Base-by-base conservation (phyloP, 2,888 invertebrate species). In the Pachydiplax longipennis region DNA sequence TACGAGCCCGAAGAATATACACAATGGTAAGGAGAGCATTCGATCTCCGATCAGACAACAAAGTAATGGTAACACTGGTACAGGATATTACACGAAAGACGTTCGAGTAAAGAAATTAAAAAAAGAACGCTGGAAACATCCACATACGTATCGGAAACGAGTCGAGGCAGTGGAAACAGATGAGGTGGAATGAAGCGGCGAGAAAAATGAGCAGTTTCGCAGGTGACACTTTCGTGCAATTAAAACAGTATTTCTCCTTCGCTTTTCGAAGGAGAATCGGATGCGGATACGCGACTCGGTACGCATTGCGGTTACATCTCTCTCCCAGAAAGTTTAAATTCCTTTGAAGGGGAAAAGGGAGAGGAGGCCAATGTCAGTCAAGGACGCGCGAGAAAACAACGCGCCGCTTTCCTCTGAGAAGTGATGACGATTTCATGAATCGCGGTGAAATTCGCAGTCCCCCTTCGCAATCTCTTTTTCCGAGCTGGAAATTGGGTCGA, bases 231-330 rank as follows among this genome's bases (percentile, higher is more conserved):
- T 58, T 48, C 35, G 87, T n/a, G 22, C 65, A 58, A 58, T 61
- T 87, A 31, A 73, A 25, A 73, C 87, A 37, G 37, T 31, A 8
- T 37, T 53, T 83, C 58, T 31, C 58, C 35, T 61, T 87, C 87
- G 6, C n/a, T n/a, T 58, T 65, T 53, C 12, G 61, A 87, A 31
- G 53, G 31, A 53, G 83, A 87, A 61, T 87, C 87, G 87, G 65
- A 87, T 87, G 87, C 87, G 61, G 87, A 87, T 87, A 61, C 18
- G 87, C 53, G 83, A 83, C 83, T 83, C 83, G 58, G 61, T 87
- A 87, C 87, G 87, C 87, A 87, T 61, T 87, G 87, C 87, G 87
- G 87, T 87, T 61, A 87, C 61, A 61, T 87, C 61, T 87, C 61
- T 58, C 61, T 18, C 22, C 2, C 65, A n/a, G 35, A n/a, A 87